A percentile compares a stretch with the other conserved stretches of the same genome.
Evolutionary conservation across 2,888 invertebrate genomes (phyloP).

Genomic region (Protodeltote pygarga): DNA sequence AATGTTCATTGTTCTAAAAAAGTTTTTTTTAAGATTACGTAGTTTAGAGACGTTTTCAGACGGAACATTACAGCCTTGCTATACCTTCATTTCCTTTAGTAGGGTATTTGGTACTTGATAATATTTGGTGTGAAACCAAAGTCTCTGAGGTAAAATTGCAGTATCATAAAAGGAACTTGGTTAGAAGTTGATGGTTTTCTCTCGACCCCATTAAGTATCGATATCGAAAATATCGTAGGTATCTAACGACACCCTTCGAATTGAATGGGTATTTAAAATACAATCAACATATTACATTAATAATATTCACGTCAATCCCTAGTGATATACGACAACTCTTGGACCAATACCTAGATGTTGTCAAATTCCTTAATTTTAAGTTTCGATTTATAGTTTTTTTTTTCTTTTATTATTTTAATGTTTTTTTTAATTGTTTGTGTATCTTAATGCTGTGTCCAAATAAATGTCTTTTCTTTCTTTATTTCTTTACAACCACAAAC

Average conservation of each 20-base stretch:
- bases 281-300: slow-evolving; percentile 3
- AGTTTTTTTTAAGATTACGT: slow-evolving; percentile 1
- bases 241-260: neutral
- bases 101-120: slow-evolving; percentile 1
- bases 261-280: slow-evolving; percentile 13
- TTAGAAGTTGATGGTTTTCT: slow-evolving; percentile 1
- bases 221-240: neutral
- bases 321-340: slow-evolving; percentile 1
- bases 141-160: slow-evolving; percentile 8
- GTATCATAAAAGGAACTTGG: slow-evolving; percentile 2
- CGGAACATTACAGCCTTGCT: slow-evolving; percentile 1
- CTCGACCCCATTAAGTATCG: neutral
- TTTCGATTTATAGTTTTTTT: too few relatives aligned
- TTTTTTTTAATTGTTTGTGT: too few relatives aligned
- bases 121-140: slow-evolving; percentile 3
- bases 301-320: neutral
- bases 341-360: too few relatives aligned
- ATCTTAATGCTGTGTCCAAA: too few relatives aligned
- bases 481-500: too few relatives aligned
- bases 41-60: slow-evolving; percentile 14
- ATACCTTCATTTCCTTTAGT: slow-evolving; percentile 22
- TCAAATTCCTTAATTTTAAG: too few relatives aligned
- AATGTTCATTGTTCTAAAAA: neutral
- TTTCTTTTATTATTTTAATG: too few relatives aligned
- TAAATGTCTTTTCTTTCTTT: too few relatives aligned